Evolutionary conservation across 2,888 invertebrate species (phyloP).

Genomic region (Hermaeophaga mercurialis): DNA sequence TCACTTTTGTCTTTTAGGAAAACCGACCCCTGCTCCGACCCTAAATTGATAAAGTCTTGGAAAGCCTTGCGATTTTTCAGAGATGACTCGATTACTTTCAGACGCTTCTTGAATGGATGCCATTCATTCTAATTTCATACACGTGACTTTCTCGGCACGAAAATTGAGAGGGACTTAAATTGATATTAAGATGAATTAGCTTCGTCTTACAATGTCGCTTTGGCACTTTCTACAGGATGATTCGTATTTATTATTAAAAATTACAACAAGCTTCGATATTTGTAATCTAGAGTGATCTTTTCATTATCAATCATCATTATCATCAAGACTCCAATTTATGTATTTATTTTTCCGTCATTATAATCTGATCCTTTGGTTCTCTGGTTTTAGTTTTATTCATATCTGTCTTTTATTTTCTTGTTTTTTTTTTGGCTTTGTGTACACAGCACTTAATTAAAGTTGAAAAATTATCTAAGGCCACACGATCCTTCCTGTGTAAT

Average conservation of each 20-base stretch:
- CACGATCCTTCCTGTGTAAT: slow-evolving; percentile 25
- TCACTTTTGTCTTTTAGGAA: not conserved
- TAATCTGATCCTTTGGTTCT: too few species aligned
- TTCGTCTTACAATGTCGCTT: slow-evolving; percentile 23
- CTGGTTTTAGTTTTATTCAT: too few species aligned
- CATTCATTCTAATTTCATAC: slow-evolving; percentile 47
- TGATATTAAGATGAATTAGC: slow-evolving; percentile 45
- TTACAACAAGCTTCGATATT: too few species aligned
- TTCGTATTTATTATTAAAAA: too few species aligned
- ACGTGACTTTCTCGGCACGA: slow-evolving; percentile 36
- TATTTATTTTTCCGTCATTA: too few species aligned
- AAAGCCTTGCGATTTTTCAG: slow-evolving; percentile 46
- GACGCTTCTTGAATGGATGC: slow-evolving; percentile 43
- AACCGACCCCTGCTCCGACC: not conserved
- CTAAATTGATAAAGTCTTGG: slow-evolving; percentile 48
- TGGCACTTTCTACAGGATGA: too few species aligned
- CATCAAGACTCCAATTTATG: too few species aligned
- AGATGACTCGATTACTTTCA: slow-evolving; percentile 48
- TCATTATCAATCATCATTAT: too few species aligned
- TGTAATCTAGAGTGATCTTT: too few species aligned
- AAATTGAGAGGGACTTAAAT: slow-evolving; percentile 41
- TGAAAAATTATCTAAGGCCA: not conserved
- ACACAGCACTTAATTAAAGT: too few species aligned
- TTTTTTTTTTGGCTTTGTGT: too few species aligned
- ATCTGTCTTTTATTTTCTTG: too few species aligned